Base-by-base conservation (phyloP, 2,888 invertebrate species). In the Caenorhabditis sp. region DNA sequence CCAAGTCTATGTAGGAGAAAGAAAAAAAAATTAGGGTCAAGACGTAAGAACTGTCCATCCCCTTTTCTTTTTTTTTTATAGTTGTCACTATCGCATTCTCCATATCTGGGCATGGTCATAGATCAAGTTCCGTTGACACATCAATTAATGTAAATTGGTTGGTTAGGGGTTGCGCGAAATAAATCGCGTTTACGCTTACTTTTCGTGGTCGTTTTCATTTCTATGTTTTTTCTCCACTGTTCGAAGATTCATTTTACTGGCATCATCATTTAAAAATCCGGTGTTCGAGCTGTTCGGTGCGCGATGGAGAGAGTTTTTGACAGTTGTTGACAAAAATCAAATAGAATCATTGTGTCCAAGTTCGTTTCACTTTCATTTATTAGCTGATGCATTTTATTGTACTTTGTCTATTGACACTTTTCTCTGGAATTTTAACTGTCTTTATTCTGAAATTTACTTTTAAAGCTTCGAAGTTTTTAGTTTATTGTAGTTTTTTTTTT, bases 61-160 rank as follows among this genome's bases (percentile, higher is more conserved):
- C 27, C 8, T 56, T 26, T 58, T 25, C 21, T 21, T 7, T 8
- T 20, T 23, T 59, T 59, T 59, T 36, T 31, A 31, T 31, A 31
- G 31, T 27, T 27, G 27, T 36, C 59, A 26, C 27, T 31, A 25
- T 59, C 31, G 36, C 27, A 12, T 31, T 23, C 14, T 20, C 59
- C 31, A 31, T 31, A 31, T 25, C 27, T n/a, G n/a, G 59, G 26
- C 31, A 59, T 59, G 31, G 59, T 31, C 59, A 36, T 36, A 59
- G 59, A 59, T 27, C 59, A 59, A 59, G 31, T 31, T 23, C 2
- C 12, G 56, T 27, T 59, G 31, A 23, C 59, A 38, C 43, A 43
- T 43, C 43, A 43, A 43, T 43, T 43, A 43, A 43, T 43, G 43
- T 43, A 43, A 43, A 43, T 43, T 43, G 17, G 43, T 31, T 31